Conservation (phyloP, 2,888 invertebrate genomes). For the Pandemis corylana region DNA sequence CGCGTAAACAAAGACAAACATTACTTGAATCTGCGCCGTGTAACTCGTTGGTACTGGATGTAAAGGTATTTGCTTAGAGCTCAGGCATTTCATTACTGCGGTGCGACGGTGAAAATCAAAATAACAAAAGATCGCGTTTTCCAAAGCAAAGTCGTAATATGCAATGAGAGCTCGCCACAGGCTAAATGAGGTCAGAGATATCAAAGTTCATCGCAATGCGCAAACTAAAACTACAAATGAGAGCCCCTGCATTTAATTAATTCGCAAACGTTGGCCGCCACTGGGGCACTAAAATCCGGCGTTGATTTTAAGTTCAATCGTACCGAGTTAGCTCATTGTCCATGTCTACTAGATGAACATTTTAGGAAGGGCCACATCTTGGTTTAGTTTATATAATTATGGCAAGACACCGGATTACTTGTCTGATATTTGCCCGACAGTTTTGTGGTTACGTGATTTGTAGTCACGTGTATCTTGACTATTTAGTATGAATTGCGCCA, state of each 20-base stretch:
- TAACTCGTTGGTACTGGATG: neutral
- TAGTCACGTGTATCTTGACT: no score
- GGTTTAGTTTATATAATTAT: neutral
- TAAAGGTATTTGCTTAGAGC: neutral
- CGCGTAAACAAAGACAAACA: neutral
- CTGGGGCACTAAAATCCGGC: slow-evolving; percentile 17
- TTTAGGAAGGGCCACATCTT: neutral
- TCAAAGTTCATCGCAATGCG: slow-evolving; percentile 42
- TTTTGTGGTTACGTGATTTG: no score
- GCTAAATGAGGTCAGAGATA: slow-evolving; percentile 36
- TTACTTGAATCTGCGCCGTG: neutral
- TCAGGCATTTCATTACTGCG: neutral
- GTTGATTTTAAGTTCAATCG: slow-evolving; percentile 20
- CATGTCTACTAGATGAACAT: slow-evolving; percentile 17
- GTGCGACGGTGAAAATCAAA: slow-evolving; percentile 6
- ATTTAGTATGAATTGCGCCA: no score
- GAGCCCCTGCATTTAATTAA: slow-evolving; percentile 42
- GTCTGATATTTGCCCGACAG: no score
- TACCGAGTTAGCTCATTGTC: slow-evolving; percentile 15
- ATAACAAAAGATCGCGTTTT: slow-evolving; percentile 18
- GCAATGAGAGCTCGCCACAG: slow-evolving; percentile 32
- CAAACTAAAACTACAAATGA: slow-evolving; percentile 44
- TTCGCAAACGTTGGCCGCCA: slow-evolving; percentile 34
- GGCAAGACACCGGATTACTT: no score
- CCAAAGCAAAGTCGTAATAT: slow-evolving; percentile 16